Evolutionary conservation across 1,140 invertebrate genomes (phyloP), one percentile per base, ranked within the genome.

Genomic region (Chlorops oryzae): DNA sequence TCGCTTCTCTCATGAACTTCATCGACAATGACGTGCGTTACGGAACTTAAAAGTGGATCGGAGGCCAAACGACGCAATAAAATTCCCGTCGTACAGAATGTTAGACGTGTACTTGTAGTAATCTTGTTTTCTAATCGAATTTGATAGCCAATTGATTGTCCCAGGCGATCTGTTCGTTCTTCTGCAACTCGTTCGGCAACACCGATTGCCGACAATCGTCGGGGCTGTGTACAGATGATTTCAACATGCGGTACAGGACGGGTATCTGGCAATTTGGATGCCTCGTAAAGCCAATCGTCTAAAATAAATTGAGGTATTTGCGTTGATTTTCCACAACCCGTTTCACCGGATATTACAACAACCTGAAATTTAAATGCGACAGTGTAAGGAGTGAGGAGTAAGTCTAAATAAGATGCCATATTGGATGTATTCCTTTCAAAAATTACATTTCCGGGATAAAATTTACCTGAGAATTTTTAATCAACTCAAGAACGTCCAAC

Each of bases 31-130:
- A 91, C 74, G 62, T 92, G 88, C 0, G 86, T 84, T 2, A 88
- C 81, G 13, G 80, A 78, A n/a, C 77, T 73, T 18, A 92, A 66
- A 13, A 79, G 64, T 1, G 86, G 82, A 68, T 89, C 84, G n/a
- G 79, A 77, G 56, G 88, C 82, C 22, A 97, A 72, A 50, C 88
- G 81, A 39, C 90, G 79, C 23, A 96, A 63, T 20, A 97, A 72
- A 49, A 96, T 92, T 50, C 92, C 93, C 13, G 88, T 93, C 1
- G 93, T 96, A 66, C 92, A 96, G 74, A 93, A 96, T 17, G 80
- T 83, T 2, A 91, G 70, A 18, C 90, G 76, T 0, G 92, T 97
- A 70, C 82, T 83, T 1, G 75, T 66, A 46, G 88, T 84, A 20
- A 86, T 73, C 79, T 89, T 84, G 73, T 84, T 81, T 75, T 91